Conservation (phyloP, 2,888 invertebrate genomes). For the Drosophila kanekoi region DNA sequence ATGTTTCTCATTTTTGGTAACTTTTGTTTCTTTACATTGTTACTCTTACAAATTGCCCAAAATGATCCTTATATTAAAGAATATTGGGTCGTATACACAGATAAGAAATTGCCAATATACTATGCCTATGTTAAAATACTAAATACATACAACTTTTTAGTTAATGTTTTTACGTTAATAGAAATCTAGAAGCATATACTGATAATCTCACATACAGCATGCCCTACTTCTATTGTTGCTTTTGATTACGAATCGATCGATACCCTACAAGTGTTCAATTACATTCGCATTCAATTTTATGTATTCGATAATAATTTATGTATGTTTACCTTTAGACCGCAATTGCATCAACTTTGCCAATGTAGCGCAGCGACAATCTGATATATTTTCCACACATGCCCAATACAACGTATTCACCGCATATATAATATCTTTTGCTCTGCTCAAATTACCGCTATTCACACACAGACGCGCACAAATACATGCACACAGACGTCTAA, state of each 20-base stretch:
- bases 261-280: background rate
- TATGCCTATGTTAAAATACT: too few relatives aligned
- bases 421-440: conserved; percentile 59
- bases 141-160: too few relatives aligned
- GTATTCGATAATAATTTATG: conserved; percentile 14
- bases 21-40: too few relatives aligned
- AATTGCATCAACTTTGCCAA: conserved; percentile 47
- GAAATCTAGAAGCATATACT: too few relatives aligned
- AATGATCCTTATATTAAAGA: too few relatives aligned
- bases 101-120: too few relatives aligned
- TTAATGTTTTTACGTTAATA: too few relatives aligned
- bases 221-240: background rate
- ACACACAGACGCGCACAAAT: conserved; percentile 24
- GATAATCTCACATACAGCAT: background rate
- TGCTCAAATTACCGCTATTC: conserved; percentile 60
- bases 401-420: conserved; percentile 46
- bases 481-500: conserved; percentile 45
- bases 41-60: too few relatives aligned
- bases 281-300: conserved; percentile 13
- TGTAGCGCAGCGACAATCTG: conserved; percentile 58
- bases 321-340: conserved; percentile 20
- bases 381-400: conserved; percentile 45
- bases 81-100: too few relatives aligned
- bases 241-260: background rate
- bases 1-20: too few relatives aligned